Conservation (phyloP, 2,797 vertebrate species). For the Xenentodon cancila region DNA sequence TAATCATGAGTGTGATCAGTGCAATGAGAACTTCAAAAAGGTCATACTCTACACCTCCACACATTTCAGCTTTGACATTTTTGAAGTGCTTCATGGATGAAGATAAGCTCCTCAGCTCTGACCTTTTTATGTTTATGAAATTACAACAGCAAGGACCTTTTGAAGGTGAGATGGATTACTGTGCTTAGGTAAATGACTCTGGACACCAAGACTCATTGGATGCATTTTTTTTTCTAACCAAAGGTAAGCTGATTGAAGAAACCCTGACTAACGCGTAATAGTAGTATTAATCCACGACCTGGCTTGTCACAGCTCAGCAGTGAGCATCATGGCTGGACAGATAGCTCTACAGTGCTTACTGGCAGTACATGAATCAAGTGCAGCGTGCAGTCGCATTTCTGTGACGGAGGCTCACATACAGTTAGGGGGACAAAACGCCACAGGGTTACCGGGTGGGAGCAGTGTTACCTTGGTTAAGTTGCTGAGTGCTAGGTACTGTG, state of each 20-base stretch:
- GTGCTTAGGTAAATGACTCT: constrained; percentile 34
- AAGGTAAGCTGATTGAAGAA: constrained; percentile 23
- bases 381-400: constrained; percentile 34
- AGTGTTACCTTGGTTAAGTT: constrained; percentile 94
- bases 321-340: constrained; percentile 21
- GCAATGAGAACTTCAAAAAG: constrained; percentile 70
- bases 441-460: constrained; percentile 17
- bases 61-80: constrained; percentile 61
- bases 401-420: constrained; percentile 19
- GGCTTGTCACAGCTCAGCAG: constrained; percentile 28
- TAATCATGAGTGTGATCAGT: constrained; percentile 60
- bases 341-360: constrained; percentile 16
- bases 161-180: constrained; percentile 27
- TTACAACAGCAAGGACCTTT: constrained; percentile 23
- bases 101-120: constrained; percentile 27
- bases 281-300: constrained; percentile 35
- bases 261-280: constrained; percentile 21
- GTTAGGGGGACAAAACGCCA: constrained; percentile 2
- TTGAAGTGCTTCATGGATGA: constrained; percentile 33
- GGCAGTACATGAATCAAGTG: constrained; percentile 37
- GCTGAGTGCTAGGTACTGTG: constrained; percentile 95
- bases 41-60: constrained; percentile 61
- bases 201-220: not conserved
- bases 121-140: constrained; percentile 50
- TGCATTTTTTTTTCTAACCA: constrained; percentile 5